phyloP scores from a whole-genome alignment of 2,113 vertebrate genomes.

The Macheiramphus alcinus region DNA sequence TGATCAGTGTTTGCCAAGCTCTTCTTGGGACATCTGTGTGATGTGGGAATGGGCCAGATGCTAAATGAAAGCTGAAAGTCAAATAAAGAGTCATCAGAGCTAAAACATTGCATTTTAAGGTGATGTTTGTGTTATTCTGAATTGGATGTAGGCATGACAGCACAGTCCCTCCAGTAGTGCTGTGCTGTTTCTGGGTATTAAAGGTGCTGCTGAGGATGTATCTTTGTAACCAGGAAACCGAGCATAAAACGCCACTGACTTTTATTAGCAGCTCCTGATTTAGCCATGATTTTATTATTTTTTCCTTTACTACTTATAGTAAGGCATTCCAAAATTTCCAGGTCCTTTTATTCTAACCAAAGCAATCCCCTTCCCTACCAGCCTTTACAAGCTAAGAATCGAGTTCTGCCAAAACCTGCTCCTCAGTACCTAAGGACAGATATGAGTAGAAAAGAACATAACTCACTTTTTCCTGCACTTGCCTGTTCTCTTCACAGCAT shows the following conservation, averaged over 20 bases:
- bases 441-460: neutral
- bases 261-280: neutral
- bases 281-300: neutral
- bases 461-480: neutral
- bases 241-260: neutral
- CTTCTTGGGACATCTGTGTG: neutral
- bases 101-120: neutral
- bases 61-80: neutral
- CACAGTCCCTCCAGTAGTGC: neutral
- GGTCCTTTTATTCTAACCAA: neutral
- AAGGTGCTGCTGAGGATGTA: neutral
- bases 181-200: neutral
- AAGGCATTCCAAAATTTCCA: neutral
- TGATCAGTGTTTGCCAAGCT: neutral
- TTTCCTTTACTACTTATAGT: neutral
- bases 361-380: neutral
- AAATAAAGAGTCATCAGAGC: neutral
- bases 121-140: neutral
- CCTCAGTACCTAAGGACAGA: neutral
- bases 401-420: neutral
- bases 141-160: neutral
- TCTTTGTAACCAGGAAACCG: neutral
- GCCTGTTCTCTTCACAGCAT: neutral
- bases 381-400: neutral
- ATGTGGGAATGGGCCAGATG: neutral